Conservation (phyloP, 2,888 invertebrate species). For the Uloborus plumipes region DNA sequence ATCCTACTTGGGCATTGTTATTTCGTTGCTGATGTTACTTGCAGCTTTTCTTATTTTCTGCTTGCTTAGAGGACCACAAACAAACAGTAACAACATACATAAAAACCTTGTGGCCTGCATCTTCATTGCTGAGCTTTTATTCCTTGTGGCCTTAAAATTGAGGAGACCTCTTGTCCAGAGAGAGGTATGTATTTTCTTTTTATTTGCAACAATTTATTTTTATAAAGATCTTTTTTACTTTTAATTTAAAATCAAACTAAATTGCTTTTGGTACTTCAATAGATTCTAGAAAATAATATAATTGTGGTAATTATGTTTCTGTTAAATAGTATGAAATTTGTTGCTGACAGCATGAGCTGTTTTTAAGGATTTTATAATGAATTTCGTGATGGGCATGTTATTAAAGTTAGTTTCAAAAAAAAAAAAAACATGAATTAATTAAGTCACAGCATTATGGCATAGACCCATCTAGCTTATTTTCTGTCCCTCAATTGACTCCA, state of each 20-base stretch:
- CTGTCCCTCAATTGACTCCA: too few relatives aligned
- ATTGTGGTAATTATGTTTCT: not conserved
- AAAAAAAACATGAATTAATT: too few relatives aligned
- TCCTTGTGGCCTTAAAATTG: constrained; percentile 88
- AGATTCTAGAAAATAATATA: not conserved
- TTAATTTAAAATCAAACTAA: not conserved
- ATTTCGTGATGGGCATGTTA: too few relatives aligned
- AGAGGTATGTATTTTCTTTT: constrained; percentile 76
- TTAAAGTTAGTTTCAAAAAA: too few relatives aligned
- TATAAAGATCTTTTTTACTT: not conserved
- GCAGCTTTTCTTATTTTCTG: constrained; percentile 85
- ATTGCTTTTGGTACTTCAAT: not conserved
- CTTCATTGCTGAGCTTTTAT: constrained; percentile 86
- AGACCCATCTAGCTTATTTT: too few relatives aligned
- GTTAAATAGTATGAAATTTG: too few relatives aligned
- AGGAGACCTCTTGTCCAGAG: constrained; percentile 84
- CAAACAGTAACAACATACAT: constrained; percentile 92
- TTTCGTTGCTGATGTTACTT: constrained; percentile 85
- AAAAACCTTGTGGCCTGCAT: constrained; percentile 93
- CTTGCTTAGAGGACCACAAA: constrained; percentile 79
- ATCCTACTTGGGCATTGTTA: constrained; percentile 88
- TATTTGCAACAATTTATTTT: not conserved
- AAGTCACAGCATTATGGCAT: too few relatives aligned
- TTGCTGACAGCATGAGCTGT: too few relatives aligned
- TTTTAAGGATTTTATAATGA: too few relatives aligned